A percentile compares a stretch with the other conserved stretches of the same genome.
Evolutionary conservation across 1,140 invertebrate genomes (phyloP).

Genomic region (Tachypleus tridentatus): DNA sequence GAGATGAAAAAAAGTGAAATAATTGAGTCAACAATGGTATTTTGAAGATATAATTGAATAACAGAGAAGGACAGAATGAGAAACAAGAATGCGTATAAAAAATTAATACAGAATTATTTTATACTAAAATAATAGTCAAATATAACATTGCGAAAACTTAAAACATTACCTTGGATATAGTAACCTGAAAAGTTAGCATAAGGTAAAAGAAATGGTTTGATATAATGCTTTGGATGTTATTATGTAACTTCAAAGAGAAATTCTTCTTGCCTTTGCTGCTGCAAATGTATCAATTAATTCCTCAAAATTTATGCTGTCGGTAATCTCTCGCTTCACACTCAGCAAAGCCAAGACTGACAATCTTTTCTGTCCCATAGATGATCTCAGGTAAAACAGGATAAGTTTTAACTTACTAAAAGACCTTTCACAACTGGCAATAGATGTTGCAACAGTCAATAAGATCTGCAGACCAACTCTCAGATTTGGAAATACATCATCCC

Average conservation of each 20-base stretch:
- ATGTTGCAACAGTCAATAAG: background rate
- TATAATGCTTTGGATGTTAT: background rate
- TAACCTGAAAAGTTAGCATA: background rate
- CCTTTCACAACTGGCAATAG: slow-evolving; percentile 6
- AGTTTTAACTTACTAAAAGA: slow-evolving; percentile 12
- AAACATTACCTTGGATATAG: background rate
- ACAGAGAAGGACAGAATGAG: no score
- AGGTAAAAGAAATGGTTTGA: background rate
- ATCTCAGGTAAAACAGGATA: slow-evolving; percentile 4
- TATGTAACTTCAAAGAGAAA: slow-evolving; percentile 13
- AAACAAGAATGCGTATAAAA: no score
- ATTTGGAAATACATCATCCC: no score
- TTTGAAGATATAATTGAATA: no score
- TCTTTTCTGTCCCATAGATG: slow-evolving; percentile 4
- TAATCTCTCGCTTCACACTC: no score
- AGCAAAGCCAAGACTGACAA: slow-evolving; percentile 10
- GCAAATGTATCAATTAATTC: slow-evolving; percentile 10
- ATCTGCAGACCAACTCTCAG: no score
- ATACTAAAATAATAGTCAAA: background rate
- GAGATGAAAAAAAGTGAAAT: no score
- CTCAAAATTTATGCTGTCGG: slow-evolving; percentile 17
- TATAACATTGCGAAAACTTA: background rate
- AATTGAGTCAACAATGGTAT: no score
- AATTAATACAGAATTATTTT: background rate
- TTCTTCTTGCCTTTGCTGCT: slow-evolving; percentile 13